Conservation (phyloP, 1,140 invertebrate genomes). For the Plutomurus gul region DNA sequence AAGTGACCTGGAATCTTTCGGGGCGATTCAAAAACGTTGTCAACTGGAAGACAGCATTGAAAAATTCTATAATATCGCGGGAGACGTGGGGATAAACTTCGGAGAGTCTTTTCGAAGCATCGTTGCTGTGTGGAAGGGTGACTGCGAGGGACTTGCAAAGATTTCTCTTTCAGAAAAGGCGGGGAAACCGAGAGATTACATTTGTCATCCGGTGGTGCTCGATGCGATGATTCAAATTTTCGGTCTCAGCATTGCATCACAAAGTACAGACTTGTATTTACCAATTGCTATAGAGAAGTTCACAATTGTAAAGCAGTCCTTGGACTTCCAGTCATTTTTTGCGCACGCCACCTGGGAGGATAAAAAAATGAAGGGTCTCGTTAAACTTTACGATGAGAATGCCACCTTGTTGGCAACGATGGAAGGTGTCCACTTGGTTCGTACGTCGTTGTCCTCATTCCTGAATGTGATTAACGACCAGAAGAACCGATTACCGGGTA, state of each 20-base stretch:
- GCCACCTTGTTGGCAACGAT: not conserved
- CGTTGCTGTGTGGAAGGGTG: not conserved
- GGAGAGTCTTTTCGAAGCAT: not conserved
- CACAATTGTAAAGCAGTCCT: not conserved
- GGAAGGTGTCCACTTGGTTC: not conserved
- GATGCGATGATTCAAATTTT: slow-evolving; percentile 2
- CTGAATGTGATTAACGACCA: not conserved
- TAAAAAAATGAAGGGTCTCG: not conserved
- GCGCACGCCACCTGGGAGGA: not conserved
- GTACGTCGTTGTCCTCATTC: not conserved
- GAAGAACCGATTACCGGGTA: not conserved
- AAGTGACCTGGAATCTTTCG: not conserved
- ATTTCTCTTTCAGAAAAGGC: not conserved
- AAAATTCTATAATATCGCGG: not conserved
- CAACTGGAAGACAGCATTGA: not conserved
- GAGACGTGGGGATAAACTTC: not conserved
- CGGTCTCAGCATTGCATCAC: not conserved
- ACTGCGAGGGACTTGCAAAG: not conserved
- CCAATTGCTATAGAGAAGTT: not conserved
- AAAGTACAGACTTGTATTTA: not conserved
- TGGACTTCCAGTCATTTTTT: not conserved
- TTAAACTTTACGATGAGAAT: not conserved
- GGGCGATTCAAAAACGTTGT: not conserved
- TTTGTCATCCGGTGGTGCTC: not conserved
- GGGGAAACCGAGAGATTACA: not conserved